Conservation (phyloP, 2,797 vertebrate species). For the Tympanoctomys barrerae region DNA sequence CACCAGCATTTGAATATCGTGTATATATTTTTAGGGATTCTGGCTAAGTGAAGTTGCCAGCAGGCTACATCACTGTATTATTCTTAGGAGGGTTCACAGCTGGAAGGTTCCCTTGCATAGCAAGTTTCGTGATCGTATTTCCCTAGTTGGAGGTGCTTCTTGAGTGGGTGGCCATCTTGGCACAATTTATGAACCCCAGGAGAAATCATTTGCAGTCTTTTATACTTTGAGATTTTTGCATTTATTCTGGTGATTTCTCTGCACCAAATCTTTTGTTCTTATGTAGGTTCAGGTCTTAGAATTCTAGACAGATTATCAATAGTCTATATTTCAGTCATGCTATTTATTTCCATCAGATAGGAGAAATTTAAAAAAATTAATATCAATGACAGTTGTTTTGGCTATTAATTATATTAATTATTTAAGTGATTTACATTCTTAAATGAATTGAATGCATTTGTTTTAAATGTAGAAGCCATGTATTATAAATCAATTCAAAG, state of each 20-base stretch:
- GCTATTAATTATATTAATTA: conserved; percentile 40
- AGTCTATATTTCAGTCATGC: background rate
- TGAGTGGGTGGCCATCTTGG: conserved; percentile 20
- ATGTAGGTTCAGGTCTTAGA: background rate
- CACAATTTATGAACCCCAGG: conserved; percentile 50
- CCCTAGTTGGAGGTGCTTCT: conserved; percentile 43
- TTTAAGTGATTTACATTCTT: background rate
- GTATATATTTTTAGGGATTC: conserved; percentile 66
- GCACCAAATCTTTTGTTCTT: background rate
- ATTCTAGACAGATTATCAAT: background rate
- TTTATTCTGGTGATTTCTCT: background rate
- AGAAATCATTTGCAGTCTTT: conserved; percentile 33
- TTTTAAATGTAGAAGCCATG: background rate
- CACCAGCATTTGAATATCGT: conserved; percentile 68
- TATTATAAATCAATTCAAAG: background rate
- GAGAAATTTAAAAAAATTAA: background rate
- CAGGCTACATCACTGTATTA: conserved; percentile 66
- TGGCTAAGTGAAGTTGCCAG: conserved; percentile 70
- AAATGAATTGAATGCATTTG: background rate
- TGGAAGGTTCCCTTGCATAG: conserved; percentile 60
- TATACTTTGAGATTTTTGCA: conserved; percentile 17
- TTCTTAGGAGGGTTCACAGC: conserved; percentile 42
- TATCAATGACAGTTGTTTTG: background rate
- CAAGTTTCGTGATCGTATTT: conserved; percentile 67
- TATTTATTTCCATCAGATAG: background rate